phyloP scores from a whole-genome alignment of 2,797 vertebrate species.

The Otus scops region DNA sequence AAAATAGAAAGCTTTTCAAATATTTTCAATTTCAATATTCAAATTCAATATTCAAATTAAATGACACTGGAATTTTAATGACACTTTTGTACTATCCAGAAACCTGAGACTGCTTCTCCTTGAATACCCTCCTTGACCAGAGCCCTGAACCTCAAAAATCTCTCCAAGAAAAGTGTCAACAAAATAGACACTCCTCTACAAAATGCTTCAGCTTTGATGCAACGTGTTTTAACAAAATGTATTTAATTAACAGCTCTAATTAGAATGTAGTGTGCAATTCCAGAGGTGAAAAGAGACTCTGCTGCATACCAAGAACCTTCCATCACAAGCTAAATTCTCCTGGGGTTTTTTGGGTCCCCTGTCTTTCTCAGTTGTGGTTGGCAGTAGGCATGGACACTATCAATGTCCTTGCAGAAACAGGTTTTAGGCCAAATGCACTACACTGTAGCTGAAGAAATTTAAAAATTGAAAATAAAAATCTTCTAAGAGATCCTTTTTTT shows the following conservation, averaged over 20 bases:
- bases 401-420: background rate
- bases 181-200: background rate
- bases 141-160: background rate
- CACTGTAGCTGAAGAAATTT: background rate
- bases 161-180: background rate
- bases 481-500: background rate
- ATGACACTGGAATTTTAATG: background rate
- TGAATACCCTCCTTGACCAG: background rate
- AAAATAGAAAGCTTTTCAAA: background rate
- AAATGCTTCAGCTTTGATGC: background rate
- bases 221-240: conserved; percentile 4
- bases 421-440: background rate
- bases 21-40: background rate
- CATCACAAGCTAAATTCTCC: background rate
- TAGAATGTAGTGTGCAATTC: background rate
- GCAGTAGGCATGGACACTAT: background rate
- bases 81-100: background rate
- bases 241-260: conserved; percentile 8
- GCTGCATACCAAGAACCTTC: background rate
- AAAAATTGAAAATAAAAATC: background rate
- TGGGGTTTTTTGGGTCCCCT: background rate
- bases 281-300: conserved; percentile 23
- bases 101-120: background rate
- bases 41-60: background rate
- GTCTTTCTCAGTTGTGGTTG: background rate